Conservation (phyloP, 2,797 vertebrate species). For the Alca torda region DNA sequence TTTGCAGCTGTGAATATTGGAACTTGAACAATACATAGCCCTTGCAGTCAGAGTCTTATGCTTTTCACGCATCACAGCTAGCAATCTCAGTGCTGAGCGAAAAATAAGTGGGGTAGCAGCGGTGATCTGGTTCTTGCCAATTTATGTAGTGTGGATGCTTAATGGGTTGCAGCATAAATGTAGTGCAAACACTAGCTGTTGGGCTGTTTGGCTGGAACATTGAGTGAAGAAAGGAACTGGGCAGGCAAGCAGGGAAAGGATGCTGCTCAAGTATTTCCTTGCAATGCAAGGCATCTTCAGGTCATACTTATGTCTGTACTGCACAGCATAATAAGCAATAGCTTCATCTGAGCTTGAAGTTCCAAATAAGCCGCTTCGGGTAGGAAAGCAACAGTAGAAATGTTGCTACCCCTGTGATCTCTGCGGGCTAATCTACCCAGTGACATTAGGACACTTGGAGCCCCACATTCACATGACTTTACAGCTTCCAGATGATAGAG, state of each 20-base stretch:
- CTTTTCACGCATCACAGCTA: background rate
- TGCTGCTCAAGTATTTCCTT: background rate
- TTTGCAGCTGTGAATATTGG: slow-evolving; percentile 55
- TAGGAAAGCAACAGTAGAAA: background rate
- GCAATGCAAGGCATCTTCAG: background rate
- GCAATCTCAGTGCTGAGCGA: background rate
- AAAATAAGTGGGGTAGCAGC: background rate
- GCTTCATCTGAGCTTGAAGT: background rate
- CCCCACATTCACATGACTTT: background rate
- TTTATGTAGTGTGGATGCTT: background rate
- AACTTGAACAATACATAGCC: background rate
- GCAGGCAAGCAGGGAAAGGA: background rate
- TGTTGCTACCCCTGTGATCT: background rate
- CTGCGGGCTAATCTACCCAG: background rate
- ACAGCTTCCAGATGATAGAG: background rate
- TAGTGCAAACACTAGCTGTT: background rate
- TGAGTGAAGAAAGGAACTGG: slow-evolving; percentile 17
- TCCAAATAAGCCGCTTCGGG: background rate
- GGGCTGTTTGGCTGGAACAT: background rate
- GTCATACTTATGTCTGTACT: background rate
- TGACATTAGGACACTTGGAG: background rate
- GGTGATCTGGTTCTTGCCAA: background rate
- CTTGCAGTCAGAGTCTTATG: background rate
- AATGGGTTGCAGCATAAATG: background rate
- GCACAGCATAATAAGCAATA: background rate